These are phyloP conservation scores for Drosophila quasianomalipes DNA, from an alignment of 2,888 invertebrate species.

Conservation along the genomic window DNA sequence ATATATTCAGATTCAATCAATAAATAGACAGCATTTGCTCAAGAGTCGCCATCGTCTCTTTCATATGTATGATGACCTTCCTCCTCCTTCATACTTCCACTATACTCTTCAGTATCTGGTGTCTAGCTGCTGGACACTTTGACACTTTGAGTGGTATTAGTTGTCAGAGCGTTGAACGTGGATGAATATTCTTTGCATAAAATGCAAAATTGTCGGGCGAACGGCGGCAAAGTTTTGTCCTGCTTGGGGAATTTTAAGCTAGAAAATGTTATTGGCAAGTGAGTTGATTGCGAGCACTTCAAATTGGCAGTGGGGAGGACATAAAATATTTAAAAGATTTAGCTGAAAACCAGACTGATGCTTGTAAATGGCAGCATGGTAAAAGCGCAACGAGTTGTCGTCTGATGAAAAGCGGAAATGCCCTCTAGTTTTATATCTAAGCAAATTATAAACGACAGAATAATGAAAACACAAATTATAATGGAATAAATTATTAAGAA, in stretches of 20 bases:
- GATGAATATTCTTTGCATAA: conserved; percentile 62
- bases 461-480: neutral
- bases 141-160: conserved; percentile 72
- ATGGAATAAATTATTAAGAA: neutral
- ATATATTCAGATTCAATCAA: conserved; percentile 66
- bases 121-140: conserved; percentile 46
- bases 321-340: conserved; percentile 20
- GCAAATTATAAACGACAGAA: neutral
- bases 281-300: conserved; percentile 8
- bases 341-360: conserved; percentile 13
- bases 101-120: neutral
- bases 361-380: conserved; percentile 10
- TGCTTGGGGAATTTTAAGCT: conserved; percentile 27
- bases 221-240: neutral
- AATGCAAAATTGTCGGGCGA: conserved; percentile 22
- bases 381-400: too few relatives aligned
- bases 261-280: conserved; percentile 36
- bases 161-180: conserved; percentile 51
- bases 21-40: conserved; percentile 32
- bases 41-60: conserved; percentile 16
- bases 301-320: neutral
- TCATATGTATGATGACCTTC: conserved; percentile 12
- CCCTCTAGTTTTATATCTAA: neutral
- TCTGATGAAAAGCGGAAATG: neutral
- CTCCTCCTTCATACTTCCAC: neutral